These are phyloP conservation scores for Gobiocypris rarus DNA, from an alignment of 2,113 vertebrate genomes.

Conservation along the genomic window DNA sequence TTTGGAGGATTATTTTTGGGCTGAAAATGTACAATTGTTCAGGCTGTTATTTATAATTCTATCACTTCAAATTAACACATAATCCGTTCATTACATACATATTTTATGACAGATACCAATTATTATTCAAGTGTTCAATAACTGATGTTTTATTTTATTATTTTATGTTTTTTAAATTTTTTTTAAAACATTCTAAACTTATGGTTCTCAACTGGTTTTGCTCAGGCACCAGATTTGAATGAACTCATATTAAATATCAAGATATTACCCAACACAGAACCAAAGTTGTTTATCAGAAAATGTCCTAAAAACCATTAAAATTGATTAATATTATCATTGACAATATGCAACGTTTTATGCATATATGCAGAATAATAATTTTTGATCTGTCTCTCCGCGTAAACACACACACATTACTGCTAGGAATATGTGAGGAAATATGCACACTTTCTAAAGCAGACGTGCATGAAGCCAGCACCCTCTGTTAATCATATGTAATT, in stretches of 20 bases:
- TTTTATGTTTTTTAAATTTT: neutral
- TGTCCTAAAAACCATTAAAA: neutral
- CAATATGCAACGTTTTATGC: neutral
- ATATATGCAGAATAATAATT: neutral
- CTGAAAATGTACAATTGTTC: neutral
- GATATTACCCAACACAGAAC: neutral
- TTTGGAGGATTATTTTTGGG: neutral
- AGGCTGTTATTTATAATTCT: neutral
- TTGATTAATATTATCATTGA: neutral
- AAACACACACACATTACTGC: neutral
- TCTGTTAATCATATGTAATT: conserved; percentile 14
- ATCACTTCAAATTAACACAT: neutral
- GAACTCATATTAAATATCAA: neutral
- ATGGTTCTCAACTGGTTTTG: neutral
- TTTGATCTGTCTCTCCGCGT: neutral
- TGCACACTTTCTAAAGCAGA: neutral
- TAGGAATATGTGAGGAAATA: neutral
- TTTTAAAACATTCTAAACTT: neutral
- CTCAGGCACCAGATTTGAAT: neutral
- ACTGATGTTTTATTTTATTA: neutral
- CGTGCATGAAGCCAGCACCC: neutral
- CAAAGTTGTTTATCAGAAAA: neutral
- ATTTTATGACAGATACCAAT: neutral
- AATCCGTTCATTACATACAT: neutral
- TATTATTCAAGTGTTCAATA: neutral